These are phyloP conservation scores for Collichthys lucidus DNA, from an alignment of 2,113 vertebrate species.

Conservation along the genomic window DNA sequence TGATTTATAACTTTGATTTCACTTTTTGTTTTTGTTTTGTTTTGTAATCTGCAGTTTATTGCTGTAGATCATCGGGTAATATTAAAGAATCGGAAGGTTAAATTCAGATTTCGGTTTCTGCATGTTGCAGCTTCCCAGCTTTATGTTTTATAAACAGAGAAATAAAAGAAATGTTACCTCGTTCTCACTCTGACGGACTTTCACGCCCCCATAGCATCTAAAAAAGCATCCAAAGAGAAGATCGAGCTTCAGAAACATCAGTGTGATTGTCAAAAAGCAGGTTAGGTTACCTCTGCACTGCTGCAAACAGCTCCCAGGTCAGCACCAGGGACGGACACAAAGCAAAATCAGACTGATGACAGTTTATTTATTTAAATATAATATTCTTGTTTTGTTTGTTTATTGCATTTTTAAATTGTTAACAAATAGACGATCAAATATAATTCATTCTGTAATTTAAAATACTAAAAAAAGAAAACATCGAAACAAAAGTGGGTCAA, in stretches of 20 bases:
- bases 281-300: not conserved
- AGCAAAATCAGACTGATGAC: not conserved
- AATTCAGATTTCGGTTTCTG: not conserved
- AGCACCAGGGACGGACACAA: conserved; percentile 52
- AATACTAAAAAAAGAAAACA: no score
- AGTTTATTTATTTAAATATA: not conserved
- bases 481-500: not conserved
- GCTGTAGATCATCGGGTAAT: not conserved
- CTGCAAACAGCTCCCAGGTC: conserved; percentile 26
- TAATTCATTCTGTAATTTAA: not conserved
- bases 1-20: not conserved
- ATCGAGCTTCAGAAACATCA: conserved; percentile 27
- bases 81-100: not conserved
- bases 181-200: conserved; percentile 27
- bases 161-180: not conserved
- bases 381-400: not conserved
- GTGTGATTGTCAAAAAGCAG: conserved; percentile 19
- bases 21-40: no score
- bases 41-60: not conserved
- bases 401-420: no score
- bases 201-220: no score
- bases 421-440: not conserved
- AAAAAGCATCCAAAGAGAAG: conserved; percentile 12
- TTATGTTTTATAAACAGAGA: not conserved
- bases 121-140: not conserved